Conservation (phyloP, 2,113 vertebrate genomes). For the Platanista minor region DNA sequence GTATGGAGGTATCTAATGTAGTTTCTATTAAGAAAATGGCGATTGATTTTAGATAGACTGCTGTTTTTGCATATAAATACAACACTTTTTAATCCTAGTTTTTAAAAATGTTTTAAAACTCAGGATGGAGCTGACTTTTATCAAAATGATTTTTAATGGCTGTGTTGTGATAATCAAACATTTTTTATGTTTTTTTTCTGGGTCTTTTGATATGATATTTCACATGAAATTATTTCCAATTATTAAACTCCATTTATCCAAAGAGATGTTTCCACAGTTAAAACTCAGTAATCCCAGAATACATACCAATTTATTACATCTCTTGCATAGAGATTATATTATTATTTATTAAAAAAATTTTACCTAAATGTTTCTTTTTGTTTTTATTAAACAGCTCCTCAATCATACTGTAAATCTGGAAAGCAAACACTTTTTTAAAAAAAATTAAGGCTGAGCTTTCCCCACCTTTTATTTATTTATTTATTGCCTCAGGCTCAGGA, state of each 20-base stretch:
- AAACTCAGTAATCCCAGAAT: not conserved
- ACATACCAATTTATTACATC: not conserved
- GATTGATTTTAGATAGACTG: not conserved
- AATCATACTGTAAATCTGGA: not conserved
- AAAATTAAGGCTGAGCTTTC: not conserved
- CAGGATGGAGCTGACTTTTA: not conserved
- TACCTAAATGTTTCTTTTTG: not conserved
- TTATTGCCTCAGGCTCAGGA: conserved; percentile 53
- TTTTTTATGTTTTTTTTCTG: conserved; percentile 1
- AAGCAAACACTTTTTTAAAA: not conserved
- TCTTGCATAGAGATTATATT: not conserved
- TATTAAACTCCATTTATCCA: not conserved
- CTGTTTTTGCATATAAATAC: not conserved
- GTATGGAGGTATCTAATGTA: not conserved
- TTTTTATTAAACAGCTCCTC: not conserved
- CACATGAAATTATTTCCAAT: not conserved
- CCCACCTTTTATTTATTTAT: conserved; percentile 17
- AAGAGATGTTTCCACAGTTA: not conserved
- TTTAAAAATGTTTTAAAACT: conserved; percentile 5
- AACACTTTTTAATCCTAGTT: not conserved
- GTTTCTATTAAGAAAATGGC: not conserved
- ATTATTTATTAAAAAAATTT: not conserved
- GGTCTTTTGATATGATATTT: not conserved
- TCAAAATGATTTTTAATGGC: conserved; percentile 23
- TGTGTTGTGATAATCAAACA: conserved; percentile 29